These are phyloP conservation scores for Ceraclea dissimilis DNA, from an alignment of 2,888 invertebrate species.

Conservation along the genomic window DNA sequence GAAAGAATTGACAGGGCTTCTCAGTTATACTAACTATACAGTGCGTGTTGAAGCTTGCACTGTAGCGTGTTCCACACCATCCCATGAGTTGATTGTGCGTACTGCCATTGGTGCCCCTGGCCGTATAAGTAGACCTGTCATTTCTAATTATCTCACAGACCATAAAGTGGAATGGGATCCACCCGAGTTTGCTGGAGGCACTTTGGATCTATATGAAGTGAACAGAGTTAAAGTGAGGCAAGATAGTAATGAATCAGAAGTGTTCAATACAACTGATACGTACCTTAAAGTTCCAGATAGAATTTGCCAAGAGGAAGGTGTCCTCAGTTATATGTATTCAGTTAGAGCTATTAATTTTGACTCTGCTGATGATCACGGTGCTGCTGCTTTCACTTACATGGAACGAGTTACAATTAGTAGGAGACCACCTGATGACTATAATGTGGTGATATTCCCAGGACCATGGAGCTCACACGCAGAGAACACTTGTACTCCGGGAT, in stretches of 20 bases:
- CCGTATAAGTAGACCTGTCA: conserved; percentile 29
- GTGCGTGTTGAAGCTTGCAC: conserved; percentile 68
- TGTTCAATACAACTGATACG: conserved; percentile 29
- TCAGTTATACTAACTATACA: conserved; percentile 59
- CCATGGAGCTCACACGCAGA: conserved; percentile 32
- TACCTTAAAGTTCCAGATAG: conserved; percentile 18
- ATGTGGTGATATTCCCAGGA: conserved; percentile 27
- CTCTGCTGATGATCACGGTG: conserved; percentile 27
- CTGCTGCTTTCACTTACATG: conserved; percentile 7
- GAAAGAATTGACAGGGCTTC: conserved; percentile 37
- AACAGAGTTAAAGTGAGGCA: conserved; percentile 33
- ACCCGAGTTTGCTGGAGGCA: conserved; percentile 47
- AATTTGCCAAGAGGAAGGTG: conserved; percentile 13
- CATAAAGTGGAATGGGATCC: conserved; percentile 42
- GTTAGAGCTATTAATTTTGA: conserved; percentile 33
- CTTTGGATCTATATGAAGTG: conserved; percentile 52
- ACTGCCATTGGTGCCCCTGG: conserved; percentile 58
- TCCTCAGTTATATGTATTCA: conserved; percentile 20
- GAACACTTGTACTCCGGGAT: conserved; percentile 11
- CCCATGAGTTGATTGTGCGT: conserved; percentile 43
- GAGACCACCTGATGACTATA: conserved; percentile 10
- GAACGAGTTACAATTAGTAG: conserved; percentile 4
- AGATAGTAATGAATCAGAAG: conserved; percentile 25
- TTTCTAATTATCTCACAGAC: conserved; percentile 7
- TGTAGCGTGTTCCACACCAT: conserved; percentile 52